These are phyloP conservation scores for Antheraea yamamai DNA, from an alignment of 2,888 invertebrate species.

Conservation along the genomic window DNA sequence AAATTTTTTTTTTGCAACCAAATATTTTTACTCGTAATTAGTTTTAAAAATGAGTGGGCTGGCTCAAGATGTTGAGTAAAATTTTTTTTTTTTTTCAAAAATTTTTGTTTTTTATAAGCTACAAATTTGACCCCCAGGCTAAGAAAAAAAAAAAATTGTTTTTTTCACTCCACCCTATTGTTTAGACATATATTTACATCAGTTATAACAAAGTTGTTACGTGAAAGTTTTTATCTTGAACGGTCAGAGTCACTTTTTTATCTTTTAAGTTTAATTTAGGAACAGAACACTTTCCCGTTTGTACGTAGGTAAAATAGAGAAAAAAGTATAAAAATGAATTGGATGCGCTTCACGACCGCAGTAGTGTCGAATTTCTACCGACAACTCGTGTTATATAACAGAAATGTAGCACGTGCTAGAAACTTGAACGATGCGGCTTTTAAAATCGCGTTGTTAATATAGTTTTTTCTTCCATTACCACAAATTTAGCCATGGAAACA, in stretches of 20 bases:
- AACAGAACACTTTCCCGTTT: conserved; percentile 1
- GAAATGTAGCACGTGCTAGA: neutral
- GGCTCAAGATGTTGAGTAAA: too few relatives aligned
- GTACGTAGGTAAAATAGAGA: neutral
- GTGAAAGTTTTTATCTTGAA: neutral
- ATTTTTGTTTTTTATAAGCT: too few relatives aligned
- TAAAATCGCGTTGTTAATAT: neutral
- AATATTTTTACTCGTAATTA: too few relatives aligned
- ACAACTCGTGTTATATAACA: neutral
- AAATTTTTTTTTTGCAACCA: too few relatives aligned
- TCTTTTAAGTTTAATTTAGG: neutral
- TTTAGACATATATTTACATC: neutral
- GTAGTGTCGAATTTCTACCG: neutral
- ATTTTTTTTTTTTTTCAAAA: too few relatives aligned
- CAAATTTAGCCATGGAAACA: neutral
- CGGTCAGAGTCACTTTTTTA: neutral
- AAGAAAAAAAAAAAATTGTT: too few relatives aligned
- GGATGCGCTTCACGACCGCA: neutral
- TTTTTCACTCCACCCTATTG: too few relatives aligned
- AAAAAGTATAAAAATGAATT: conserved; percentile 9
- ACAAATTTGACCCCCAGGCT: too few relatives aligned
- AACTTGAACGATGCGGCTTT: neutral
- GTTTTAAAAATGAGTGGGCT: too few relatives aligned
- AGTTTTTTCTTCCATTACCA: neutral
- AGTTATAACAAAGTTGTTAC: conserved; percentile 1